A percentile compares a stretch with the other conserved stretches of the same genome.
phyloP scores from a whole-genome alignment of 2,888 invertebrate species.

The Fragum fragum region DNA sequence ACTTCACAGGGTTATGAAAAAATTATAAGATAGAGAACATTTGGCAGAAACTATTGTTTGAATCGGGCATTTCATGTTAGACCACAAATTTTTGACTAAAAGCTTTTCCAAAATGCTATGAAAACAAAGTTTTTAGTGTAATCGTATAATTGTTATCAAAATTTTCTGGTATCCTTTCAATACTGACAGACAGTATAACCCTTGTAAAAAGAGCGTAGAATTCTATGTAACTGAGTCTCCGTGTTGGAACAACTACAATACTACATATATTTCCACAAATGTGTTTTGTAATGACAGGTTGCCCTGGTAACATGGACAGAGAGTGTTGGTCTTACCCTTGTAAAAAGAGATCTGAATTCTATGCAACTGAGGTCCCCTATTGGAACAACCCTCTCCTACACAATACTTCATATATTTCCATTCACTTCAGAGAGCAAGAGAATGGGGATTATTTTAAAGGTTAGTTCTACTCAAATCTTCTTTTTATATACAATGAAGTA shows the following conservation, averaged over 20 bases:
- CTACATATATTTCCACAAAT: conserved; percentile 91
- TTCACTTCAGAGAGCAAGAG: conserved; percentile 93
- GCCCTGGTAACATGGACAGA: conserved; percentile 92
- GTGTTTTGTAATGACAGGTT: conserved; percentile 90
- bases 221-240: conserved; percentile 88
- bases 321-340: conserved; percentile 90
- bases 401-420: conserved; percentile 91
- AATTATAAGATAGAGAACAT: no score
- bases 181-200: no score
- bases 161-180: no score
- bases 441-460: conserved; percentile 92
- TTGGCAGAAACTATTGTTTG: no score
- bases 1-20: no score
- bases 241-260: conserved; percentile 88
- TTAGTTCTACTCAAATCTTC: no score
- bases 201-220: conserved; percentile 89
- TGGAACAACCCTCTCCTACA: conserved; percentile 88
- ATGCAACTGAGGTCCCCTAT: conserved; percentile 88
- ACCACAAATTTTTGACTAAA: no score
- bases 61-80: no score
- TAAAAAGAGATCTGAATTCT: conserved; percentile 88
- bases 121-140: no score
- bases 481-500: no score
- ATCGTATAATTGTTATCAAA: no score
- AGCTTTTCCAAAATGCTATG: no score